Percentiles rank a stretch among this genome's conserved stretches.
Evolutionary conservation across 2,888 invertebrate species (phyloP).

Genomic region (Automeris io): DNA sequence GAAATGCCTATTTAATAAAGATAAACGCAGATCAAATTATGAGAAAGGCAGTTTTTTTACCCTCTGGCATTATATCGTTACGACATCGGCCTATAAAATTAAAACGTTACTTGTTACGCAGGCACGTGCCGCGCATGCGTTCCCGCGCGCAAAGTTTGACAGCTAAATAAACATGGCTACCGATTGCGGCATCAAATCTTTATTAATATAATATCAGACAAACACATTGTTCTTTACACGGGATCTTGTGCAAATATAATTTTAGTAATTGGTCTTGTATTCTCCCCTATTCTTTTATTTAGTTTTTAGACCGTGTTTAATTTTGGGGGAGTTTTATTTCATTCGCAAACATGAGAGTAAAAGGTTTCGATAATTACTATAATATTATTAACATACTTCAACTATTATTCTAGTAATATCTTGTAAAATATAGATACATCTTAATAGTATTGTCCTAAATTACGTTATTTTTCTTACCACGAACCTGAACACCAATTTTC

Average conservation of each 20-base stretch:
- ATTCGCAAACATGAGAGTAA: conserved; percentile 28
- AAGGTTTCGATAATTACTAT: conserved; percentile 12
- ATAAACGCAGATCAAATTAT: conserved; percentile 32
- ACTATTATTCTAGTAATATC: neutral
- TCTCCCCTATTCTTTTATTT: conserved; percentile 42
- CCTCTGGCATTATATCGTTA: conserved; percentile 33
- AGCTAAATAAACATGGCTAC: conserved; percentile 67
- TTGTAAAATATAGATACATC: too few relatives aligned
- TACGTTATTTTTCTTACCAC: too few relatives aligned
- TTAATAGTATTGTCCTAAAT: too few relatives aligned
- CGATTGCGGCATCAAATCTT: conserved; percentile 65
- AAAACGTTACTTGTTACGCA: conserved; percentile 42
- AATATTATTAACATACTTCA: too few relatives aligned
- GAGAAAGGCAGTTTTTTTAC: conserved; percentile 27
- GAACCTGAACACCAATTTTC: too few relatives aligned
- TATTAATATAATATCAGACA: conserved; percentile 53
- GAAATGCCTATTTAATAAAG: conserved; percentile 40
- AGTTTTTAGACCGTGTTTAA: conserved; percentile 35
- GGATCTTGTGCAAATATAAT: conserved; percentile 61
- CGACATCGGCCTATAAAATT: conserved; percentile 51
- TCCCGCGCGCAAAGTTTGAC: conserved; percentile 46
- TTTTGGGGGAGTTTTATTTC: conserved; percentile 38
- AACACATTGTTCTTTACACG: conserved; percentile 53
- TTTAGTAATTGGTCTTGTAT: conserved; percentile 59
- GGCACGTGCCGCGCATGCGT: conserved; percentile 57